Conservation (phyloP, 2,888 invertebrate species). For the Tortricodes alternella region DNA sequence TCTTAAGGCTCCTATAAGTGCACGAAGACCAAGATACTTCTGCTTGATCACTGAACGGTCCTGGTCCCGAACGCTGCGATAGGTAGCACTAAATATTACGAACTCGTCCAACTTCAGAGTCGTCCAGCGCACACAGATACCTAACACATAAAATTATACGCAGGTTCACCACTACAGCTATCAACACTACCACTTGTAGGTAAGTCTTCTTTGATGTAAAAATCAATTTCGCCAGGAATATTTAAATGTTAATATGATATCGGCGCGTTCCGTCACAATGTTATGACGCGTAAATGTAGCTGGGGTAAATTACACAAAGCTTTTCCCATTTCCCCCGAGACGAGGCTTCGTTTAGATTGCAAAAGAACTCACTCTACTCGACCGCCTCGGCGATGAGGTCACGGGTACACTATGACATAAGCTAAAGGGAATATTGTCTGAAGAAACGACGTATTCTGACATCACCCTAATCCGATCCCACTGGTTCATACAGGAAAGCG, state of each 20-base stretch:
- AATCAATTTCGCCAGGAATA: slow-evolving; percentile 26
- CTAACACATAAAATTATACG: too few species aligned
- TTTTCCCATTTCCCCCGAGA: slow-evolving; percentile 57
- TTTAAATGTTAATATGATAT: slow-evolving; percentile 41
- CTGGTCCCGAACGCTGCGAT: too few species aligned
- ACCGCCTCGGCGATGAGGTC: slow-evolving; percentile 51
- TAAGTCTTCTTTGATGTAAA: neutral
- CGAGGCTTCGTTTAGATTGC: slow-evolving; percentile 62
- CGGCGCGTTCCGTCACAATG: slow-evolving; percentile 42
- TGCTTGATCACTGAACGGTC: too few species aligned
- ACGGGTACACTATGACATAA: slow-evolving; percentile 44
- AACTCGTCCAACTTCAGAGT: too few species aligned
- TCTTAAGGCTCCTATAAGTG: too few species aligned
- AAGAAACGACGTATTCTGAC: slow-evolving; percentile 23
- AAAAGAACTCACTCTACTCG: slow-evolving; percentile 51
- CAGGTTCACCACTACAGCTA: too few species aligned
- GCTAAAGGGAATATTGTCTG: slow-evolving; percentile 33
- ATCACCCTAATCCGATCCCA: slow-evolving; percentile 11
- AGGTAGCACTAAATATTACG: too few species aligned
- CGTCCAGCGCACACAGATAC: too few species aligned
- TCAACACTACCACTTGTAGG: too few species aligned
- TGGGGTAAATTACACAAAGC: slow-evolving; percentile 59
- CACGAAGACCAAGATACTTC: too few species aligned
- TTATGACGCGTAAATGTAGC: slow-evolving; percentile 48
- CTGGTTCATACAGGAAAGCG: neutral